Evolutionary conservation across 1,140 invertebrate genomes (phyloP).

Genomic region (Megalonaias nervosa): DNA sequence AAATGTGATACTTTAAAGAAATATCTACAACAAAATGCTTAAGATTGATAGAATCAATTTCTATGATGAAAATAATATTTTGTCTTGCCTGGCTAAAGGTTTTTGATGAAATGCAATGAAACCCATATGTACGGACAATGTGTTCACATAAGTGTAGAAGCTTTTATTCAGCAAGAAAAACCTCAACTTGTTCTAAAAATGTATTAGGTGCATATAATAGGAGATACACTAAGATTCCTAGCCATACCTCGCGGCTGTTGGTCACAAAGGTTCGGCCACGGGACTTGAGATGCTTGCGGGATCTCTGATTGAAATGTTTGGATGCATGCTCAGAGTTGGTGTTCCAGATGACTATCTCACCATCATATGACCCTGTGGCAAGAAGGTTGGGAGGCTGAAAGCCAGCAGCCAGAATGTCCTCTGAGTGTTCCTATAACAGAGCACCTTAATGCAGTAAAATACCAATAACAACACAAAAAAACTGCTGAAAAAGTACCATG

Average conservation of each 20-base stretch:
- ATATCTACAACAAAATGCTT: too few relatives aligned
- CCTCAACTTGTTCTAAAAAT: too few relatives aligned
- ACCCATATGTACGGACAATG: too few relatives aligned
- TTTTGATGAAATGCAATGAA: too few relatives aligned
- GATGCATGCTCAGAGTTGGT: slow-evolving; percentile 67
- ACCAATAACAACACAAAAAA: background rate
- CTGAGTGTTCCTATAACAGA: slow-evolving; percentile 74
- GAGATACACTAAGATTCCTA: background rate
- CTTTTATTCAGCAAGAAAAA: too few relatives aligned
- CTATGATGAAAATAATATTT: too few relatives aligned
- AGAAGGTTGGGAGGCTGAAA: slow-evolving; percentile 76
- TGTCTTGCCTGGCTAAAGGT: too few relatives aligned
- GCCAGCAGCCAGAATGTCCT: slow-evolving; percentile 80
- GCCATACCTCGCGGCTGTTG: slow-evolving; percentile 37
- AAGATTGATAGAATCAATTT: too few relatives aligned
- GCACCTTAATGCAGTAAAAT: background rate
- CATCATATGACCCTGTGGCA: slow-evolving; percentile 80
- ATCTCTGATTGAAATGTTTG: slow-evolving; percentile 56
- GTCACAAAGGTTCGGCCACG: slow-evolving; percentile 35
- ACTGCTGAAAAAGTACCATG: background rate
- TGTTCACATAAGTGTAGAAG: too few relatives aligned
- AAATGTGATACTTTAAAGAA: too few relatives aligned
- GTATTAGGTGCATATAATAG: too few relatives aligned
- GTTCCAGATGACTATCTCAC: slow-evolving; percentile 84
- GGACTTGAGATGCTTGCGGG: slow-evolving; percentile 46